Percentiles rank a stretch among this genome's conserved stretches.
phyloP scores from a whole-genome alignment of 2,888 invertebrate genomes.

The Heliconius hortense region DNA sequence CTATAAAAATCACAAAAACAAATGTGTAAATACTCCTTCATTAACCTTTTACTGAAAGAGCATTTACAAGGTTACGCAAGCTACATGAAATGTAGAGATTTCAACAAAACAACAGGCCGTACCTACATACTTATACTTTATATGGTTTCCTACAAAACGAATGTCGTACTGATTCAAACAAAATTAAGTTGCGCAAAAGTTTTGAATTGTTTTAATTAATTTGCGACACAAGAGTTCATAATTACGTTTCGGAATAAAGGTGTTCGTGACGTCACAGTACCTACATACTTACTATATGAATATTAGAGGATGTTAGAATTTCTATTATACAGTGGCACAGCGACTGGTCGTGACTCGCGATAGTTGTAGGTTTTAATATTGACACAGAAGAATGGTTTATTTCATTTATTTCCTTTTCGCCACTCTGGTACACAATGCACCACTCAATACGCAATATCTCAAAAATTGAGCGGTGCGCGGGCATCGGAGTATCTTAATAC shows the following conservation, averaged over 20 bases:
- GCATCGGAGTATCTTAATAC: too few species aligned
- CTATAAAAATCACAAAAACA: not conserved
- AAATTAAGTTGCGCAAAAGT: constrained; percentile 35
- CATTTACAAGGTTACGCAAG: not conserved
- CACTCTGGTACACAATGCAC: too few species aligned
- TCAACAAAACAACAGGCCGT: not conserved
- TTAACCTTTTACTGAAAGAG: not conserved
- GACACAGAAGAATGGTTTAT: too few species aligned
- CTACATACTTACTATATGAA: not conserved
- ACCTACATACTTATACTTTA: constrained; percentile 1
- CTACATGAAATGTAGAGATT: not conserved
- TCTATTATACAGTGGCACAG: not conserved
- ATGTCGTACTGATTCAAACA: constrained; percentile 23
- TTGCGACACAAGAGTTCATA: constrained; percentile 35
- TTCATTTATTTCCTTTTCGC: too few species aligned
- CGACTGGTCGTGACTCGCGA: too few species aligned
- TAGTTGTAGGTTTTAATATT: too few species aligned
- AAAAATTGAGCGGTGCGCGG: too few species aligned
- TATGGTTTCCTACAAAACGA: constrained; percentile 14
- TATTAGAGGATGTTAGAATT: not conserved
- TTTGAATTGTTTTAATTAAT: constrained; percentile 41
- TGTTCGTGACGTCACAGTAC: constrained; percentile 30
- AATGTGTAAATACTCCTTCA: too few species aligned
- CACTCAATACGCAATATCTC: too few species aligned
- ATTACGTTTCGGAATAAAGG: constrained; percentile 39